Evolutionary conservation across 2,888 invertebrate species (phyloP).

Genomic region (Sarcophaga caerulescens): DNA sequence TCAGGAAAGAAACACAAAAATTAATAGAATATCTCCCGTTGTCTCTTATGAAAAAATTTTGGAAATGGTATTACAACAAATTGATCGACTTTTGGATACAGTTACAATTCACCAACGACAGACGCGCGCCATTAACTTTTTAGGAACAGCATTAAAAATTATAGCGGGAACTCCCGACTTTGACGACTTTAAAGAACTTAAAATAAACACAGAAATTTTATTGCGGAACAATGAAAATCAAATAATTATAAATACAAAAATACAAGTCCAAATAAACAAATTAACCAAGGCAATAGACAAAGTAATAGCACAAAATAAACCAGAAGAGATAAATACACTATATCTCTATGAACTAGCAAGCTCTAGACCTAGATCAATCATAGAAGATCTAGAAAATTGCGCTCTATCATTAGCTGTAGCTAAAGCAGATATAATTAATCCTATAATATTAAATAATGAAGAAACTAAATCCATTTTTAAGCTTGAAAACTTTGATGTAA

Average conservation of each 20-base stretch:
- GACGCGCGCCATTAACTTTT: slow-evolving; percentile 5
- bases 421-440: neutral
- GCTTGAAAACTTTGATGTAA: neutral
- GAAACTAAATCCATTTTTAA: slow-evolving; percentile 1
- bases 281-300: neutral
- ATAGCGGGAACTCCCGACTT: slow-evolving; percentile 14
- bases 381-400: neutral
- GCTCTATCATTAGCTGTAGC: neutral
- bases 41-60: too few species aligned
- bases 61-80: too few species aligned
- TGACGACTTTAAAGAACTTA: slow-evolving; percentile 4
- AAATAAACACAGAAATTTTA: slow-evolving; percentile 14
- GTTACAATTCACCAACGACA: slow-evolving; percentile 3
- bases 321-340: slow-evolving; percentile 1
- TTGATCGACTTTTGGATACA: neutral
- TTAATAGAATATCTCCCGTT: too few species aligned
- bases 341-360: slow-evolving; percentile 8
- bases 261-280: slow-evolving; percentile 14
- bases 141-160: slow-evolving; percentile 20
- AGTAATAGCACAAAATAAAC: neutral
- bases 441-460: slow-evolving; percentile 1
- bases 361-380: slow-evolving; percentile 7
- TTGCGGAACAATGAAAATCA: slow-evolving; percentile 3
- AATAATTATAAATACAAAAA: neutral
- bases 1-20: neutral